Evolutionary conservation across 2,113 vertebrate species (phyloP), one percentile per base, ranked within the genome.

Genomic region (Ramphastos sulfuratus): DNA sequence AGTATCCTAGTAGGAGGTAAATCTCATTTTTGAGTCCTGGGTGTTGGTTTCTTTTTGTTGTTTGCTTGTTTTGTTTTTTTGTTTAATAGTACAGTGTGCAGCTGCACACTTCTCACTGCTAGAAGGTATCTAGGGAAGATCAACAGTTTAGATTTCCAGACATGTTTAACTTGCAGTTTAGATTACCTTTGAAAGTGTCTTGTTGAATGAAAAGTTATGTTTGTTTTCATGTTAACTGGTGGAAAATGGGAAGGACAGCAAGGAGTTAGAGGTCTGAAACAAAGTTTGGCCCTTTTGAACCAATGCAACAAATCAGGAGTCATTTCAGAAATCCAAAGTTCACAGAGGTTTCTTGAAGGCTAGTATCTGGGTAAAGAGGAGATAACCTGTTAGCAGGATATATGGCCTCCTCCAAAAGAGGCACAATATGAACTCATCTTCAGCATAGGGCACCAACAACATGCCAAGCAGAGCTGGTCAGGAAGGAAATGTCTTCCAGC

Each of bases 371-470:
- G 14, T 65, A 18, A 55, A 59, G 72, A n/a, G 80, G 16, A 85
- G 8, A 10, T 69, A 33, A 28, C 8, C 9, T 72, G 11, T 80
- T 73, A 52, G 16, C 13, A 35, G 33, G 23, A 6, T 81, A 6
- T 81, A 27, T 30, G 71, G 20, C n/a, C 10, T 65, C 5, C 6
- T 4, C 50, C 60, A 6, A 60, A 44, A 48, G 33, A 72, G 37
- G 28, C 35, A 50, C 2, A 3, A 0, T 7, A 3, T 56, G 66
- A 52, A 12, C 28, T 76, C 2, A 0, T 44, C 10, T 33, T 65
- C 27, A 42, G 12, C 28, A 2, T 2, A 4, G 7, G 5, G 14
- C 27, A 50, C 27, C 52, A 33, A 2, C 23, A 73, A 2, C 12
- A 9, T 24, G 5, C 9, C 46, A 37, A 27, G 14, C n/a, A 24